Percentiles rank a stretch among this genome's conserved stretches.
These are phyloP conservation scores for Drosophila tripunctata DNA, from an alignment of 2,888 invertebrate species.

Conservation along the genomic window DNA sequence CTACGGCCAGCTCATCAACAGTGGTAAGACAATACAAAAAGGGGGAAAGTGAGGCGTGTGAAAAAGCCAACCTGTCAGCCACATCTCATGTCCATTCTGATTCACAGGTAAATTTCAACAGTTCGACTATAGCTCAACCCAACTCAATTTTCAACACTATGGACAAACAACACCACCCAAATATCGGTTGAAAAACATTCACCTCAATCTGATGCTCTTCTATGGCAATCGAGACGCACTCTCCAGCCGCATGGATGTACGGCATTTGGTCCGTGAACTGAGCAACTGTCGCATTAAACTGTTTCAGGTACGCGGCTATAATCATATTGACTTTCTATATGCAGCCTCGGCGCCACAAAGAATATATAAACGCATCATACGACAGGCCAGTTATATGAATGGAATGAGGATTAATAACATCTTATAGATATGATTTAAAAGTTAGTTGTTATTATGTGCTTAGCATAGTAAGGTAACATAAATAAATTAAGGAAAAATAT, in stretches of 20 bases:
- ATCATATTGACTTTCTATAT: conserved; percentile 82
- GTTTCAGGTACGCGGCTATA: conserved; percentile 78
- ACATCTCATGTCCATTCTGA: neutral
- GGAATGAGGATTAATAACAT: no score
- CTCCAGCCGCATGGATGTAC: conserved; percentile 68
- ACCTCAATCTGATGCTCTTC: conserved; percentile 77
- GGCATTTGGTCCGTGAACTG: conserved; percentile 64
- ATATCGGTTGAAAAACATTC: conserved; percentile 78
- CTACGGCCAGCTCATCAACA: conserved; percentile 81
- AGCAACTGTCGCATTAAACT: conserved; percentile 69
- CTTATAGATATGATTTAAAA: no score
- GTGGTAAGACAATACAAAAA: conserved; percentile 67
- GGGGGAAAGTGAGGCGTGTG: neutral
- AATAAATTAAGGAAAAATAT: no score
- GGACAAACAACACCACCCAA: conserved; percentile 75
- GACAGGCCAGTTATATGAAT: conserved; percentile 56
- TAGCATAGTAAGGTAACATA: no score
- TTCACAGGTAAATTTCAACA: conserved; percentile 81
- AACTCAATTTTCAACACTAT: conserved; percentile 73
- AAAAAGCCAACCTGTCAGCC: neutral
- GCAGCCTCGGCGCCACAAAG: conserved; percentile 70
- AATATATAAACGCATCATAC: conserved; percentile 76
- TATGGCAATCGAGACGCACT: conserved; percentile 78
- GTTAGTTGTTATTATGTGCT: no score
- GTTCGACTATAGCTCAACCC: conserved; percentile 75